Base-by-base conservation (phyloP, 2,888 invertebrate species). In the Chrysina gloriosa region DNA sequence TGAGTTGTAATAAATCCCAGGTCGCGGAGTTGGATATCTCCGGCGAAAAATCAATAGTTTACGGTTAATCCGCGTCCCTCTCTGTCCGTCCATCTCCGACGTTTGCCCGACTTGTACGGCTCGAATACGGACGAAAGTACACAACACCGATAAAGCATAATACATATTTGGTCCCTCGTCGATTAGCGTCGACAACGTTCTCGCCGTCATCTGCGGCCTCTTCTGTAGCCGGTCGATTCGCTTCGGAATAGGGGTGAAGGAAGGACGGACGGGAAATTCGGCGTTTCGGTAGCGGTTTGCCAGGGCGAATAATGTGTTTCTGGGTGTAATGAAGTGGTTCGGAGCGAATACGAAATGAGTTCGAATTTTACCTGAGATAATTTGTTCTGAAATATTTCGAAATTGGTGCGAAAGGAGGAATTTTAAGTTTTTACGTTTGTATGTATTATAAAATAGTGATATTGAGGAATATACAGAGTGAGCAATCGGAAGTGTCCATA, bases 21-120 rank as follows among this genome's bases (percentile, higher is more conserved):
- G 72, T 67, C 70, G 68, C 70, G 65, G n/a, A 70, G 69, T 71
- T 69, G 56, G 63, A 63, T 71, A 50, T 29, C 50, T 50, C 64
- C 65, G 34, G 65, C 67, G 69, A 70, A 71, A 72, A 72, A 72
- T 72, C 70, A 71, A 70, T 70, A 72, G 71, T 67, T 67, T 66
- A 67, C 71, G 61, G 67, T 67, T 63, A 52, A 67, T 50, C 67
- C 63, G 56, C 31, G 29, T 65, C 65, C 16, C 42, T 39, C 9
- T 14, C 65, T 56, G 29, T 16, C 47, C 47, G 29, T 48, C 48
- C 36, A 25, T 50, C 29, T 52, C 29, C 52, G 23, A 23, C 23
- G 39, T 25, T 34, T 27, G 34, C 54, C 19, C 31, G 34, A n/a
- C 21, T 25, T 39, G 23, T 23, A 39, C 25, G 58, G 14, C 29